Percentiles rank a stretch among this genome's conserved stretches.
These are phyloP conservation scores for Laothoe populi DNA, from an alignment of 2,888 invertebrate genomes.

Conservation along the genomic window DNA sequence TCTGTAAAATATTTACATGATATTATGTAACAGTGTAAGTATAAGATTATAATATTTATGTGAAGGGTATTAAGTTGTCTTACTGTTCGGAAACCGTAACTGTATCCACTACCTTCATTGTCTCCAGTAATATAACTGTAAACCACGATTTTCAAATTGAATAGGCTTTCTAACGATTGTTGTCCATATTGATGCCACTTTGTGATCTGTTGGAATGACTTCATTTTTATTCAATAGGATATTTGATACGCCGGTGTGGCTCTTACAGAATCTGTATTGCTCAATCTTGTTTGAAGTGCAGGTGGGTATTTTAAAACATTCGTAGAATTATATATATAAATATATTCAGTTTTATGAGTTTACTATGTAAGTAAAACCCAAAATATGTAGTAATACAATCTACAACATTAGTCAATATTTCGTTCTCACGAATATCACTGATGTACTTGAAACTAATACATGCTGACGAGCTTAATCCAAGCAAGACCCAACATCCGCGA, in stretches of 20 bases:
- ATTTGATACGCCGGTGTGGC: slow-evolving; percentile 10
- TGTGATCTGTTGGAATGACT: slow-evolving; percentile 17
- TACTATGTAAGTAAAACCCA: neutral
- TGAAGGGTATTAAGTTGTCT: too few species aligned
- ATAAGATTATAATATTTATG: too few species aligned
- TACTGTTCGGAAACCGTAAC: neutral
- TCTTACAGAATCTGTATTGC: slow-evolving; percentile 6
- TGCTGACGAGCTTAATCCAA: slow-evolving; percentile 22
- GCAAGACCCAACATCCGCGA: slow-evolving; percentile 25
- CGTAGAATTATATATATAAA: neutral
- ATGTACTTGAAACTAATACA: too few species aligned
- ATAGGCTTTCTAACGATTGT: slow-evolving; percentile 21
- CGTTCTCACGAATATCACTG: neutral
- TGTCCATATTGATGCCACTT: neutral
- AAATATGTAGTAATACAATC: neutral
- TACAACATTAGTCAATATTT: neutral
- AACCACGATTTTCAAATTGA: slow-evolving; percentile 13
- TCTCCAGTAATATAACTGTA: slow-evolving; percentile 5
- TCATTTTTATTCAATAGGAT: slow-evolving; percentile 17
- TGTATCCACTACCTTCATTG: neutral
- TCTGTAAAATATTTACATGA: too few species aligned
- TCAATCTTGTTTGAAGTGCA: neutral
- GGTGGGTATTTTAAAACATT: neutral
- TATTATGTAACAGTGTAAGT: too few species aligned
- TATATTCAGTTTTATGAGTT: too few species aligned